Evolutionary conservation across 2,113 vertebrate genomes (phyloP), one percentile per base, ranked within the genome.

Genomic region (Peromyscus leucopus): DNA sequence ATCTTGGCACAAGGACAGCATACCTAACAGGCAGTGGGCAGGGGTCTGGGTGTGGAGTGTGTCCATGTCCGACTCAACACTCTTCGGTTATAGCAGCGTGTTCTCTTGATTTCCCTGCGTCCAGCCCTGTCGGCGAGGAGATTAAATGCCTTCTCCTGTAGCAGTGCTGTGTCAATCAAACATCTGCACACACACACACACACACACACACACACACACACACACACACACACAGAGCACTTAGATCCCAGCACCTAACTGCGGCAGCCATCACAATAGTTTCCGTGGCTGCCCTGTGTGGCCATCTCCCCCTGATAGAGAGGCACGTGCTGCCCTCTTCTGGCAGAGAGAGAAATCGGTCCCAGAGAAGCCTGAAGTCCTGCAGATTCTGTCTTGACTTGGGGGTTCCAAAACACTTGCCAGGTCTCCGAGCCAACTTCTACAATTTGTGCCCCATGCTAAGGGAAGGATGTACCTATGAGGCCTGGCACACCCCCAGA

Each of bases 261-360:
- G 48, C 19, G 39, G 12, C 1, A 26, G 36, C 39, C 74, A 4
- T 69, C 36, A 59, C 16, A 46, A 55, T 3, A 5, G 22, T 4
- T 91, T 28, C 75, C 61, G 7, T 28, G 1, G 28, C 61, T 26
- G 71, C 26, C 33, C 26, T 0, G 6, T 15, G n/a, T 17, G 1
- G 36, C 7, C 5, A 3, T 86, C 42, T 72, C 17, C 28, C 0
- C 16, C 11, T 10, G 4, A 89, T 72, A 39, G 15, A 3, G 92
- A 19, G 4, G 55, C 36, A 16, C 39, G 94, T 96, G 96, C 97
- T 97, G 97, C 98, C 97, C 97, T 97, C 98, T 97, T 59, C 86
- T 98, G 98, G 98, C 83, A 33, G 8, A 0, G 11, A 28, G 33
- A 51, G 82, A 46, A 79, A 94, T n/a, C 22, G 3, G 12, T 8